These are phyloP conservation scores for Strongylocentrotus purpuratus DNA, from an alignment of 35 echinoderm and acorn worm species.

Conservation along the genomic window DNA sequence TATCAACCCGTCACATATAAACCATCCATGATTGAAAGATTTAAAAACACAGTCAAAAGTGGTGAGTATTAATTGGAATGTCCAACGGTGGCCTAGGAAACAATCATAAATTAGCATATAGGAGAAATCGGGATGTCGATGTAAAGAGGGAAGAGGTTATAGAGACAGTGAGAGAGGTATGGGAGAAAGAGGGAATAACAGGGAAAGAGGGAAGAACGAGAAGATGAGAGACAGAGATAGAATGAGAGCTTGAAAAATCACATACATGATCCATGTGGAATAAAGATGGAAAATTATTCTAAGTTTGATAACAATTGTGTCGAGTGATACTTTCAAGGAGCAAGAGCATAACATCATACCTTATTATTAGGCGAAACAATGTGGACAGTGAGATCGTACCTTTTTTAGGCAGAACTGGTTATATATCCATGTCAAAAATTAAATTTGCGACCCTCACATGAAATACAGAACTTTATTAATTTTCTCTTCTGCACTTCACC, in stretches of 20 bases:
- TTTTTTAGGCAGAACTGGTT: not conserved
- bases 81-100: no score
- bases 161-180: not conserved
- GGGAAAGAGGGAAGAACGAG: not conserved
- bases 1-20: slow-evolving; percentile 23
- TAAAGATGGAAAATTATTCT: no score
- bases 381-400: not conserved
- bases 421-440: not conserved
- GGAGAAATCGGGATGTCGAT: not conserved
- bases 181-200: not conserved
- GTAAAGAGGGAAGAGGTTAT: not conserved
- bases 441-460: not conserved
- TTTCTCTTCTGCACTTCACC: not conserved
- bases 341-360: no score
- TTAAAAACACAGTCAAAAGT: not conserved
- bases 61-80: not conserved
- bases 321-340: no score
- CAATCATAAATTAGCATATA: no score
- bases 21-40: not conserved
- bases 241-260: no score
- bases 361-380: not conserved
- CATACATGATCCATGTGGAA: no score
- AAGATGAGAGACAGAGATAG: no score
- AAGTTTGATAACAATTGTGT: no score
- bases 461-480: not conserved